Percentiles rank a stretch among this genome's conserved stretches.
Evolutionary conservation across 2,797 vertebrate species (phyloP).

Genomic region (Cossypha caffra): DNA sequence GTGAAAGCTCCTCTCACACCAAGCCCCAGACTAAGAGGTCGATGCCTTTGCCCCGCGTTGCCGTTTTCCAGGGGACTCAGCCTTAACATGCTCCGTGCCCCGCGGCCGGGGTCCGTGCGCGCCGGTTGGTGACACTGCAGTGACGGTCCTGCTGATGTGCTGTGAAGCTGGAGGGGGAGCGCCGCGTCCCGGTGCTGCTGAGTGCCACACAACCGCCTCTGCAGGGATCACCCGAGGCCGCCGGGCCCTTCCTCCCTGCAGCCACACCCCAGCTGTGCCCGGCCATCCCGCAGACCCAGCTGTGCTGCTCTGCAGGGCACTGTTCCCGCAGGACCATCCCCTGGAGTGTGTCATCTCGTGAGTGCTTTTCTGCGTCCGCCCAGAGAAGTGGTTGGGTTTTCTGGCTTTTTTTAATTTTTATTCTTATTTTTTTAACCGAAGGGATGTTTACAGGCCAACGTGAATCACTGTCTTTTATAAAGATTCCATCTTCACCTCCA

Average conservation of each 20-base stretch:
- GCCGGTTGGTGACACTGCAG: background rate
- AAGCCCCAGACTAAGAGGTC: constrained; percentile 19
- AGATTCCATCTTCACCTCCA: constrained; percentile 83
- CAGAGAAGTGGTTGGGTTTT: constrained; percentile 67
- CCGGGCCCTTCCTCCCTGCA: background rate
- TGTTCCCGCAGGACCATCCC: constrained; percentile 6
- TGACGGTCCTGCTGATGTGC: background rate
- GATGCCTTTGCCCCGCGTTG: constrained; percentile 44
- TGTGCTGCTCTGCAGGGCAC: background rate
- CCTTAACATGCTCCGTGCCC: constrained; percentile 69
- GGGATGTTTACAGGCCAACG: constrained; percentile 86
- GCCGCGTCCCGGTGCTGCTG: background rate
- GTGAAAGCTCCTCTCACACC: constrained; percentile 59
- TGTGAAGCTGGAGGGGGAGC: background rate
- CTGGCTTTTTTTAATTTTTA: constrained; percentile 52
- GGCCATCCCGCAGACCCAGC: background rate
- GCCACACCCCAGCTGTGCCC: background rate
- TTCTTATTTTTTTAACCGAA: constrained; percentile 62
- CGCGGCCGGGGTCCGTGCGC: constrained; percentile 42
- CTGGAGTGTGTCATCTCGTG: background rate
- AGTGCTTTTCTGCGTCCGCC: constrained; percentile 46
- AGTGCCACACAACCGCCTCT: accelerated
- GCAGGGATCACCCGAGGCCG: background rate
- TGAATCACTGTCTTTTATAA: constrained; percentile 92
- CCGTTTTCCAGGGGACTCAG: constrained; percentile 62